phyloP scores from a whole-genome alignment of 2,888 invertebrate genomes.

The Mesorhabditis belari region DNA sequence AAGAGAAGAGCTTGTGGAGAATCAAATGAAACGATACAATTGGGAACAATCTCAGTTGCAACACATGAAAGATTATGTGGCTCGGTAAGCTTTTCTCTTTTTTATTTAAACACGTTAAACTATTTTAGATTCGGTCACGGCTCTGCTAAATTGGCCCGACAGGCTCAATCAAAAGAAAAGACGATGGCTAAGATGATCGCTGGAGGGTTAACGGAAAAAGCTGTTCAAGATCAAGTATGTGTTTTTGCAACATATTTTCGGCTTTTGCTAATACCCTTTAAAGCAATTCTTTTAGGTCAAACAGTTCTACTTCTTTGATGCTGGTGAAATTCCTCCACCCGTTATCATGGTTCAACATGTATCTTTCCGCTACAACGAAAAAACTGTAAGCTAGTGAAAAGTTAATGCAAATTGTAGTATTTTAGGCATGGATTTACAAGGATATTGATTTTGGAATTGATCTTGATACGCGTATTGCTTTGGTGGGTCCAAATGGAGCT shows the following conservation, averaged over 20 bases:
- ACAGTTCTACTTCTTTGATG: conserved; percentile 88
- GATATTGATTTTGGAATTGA: conserved; percentile 98
- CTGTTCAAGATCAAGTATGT: conserved; percentile 69
- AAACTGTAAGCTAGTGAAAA: conserved; percentile 15
- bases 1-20: conserved; percentile 84
- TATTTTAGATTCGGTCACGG: conserved; percentile 95
- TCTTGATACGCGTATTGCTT: conserved; percentile 83
- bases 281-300: conserved; percentile 60
- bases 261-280: background rate
- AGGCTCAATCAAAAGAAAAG: conserved; percentile 99
- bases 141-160: conserved; percentile 91
- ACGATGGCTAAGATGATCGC: conserved; percentile 99
- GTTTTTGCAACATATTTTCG: background rate
- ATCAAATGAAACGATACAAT: conserved; percentile 96
- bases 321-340: conserved; percentile 93
- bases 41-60: conserved; percentile 99
- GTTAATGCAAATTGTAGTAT: conserved; percentile 10
- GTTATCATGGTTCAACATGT: conserved; percentile 99
- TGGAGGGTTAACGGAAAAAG: conserved; percentile 90
- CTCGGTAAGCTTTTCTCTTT: background rate
- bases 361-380: conserved; percentile 75
- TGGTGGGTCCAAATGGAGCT: conserved; percentile 95
- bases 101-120: background rate
- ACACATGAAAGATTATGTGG: conserved; percentile 79
- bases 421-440: conserved; percentile 81